Conservation (phyloP, 2,113 vertebrate genomes). For the Mohoua ochrocephala region DNA sequence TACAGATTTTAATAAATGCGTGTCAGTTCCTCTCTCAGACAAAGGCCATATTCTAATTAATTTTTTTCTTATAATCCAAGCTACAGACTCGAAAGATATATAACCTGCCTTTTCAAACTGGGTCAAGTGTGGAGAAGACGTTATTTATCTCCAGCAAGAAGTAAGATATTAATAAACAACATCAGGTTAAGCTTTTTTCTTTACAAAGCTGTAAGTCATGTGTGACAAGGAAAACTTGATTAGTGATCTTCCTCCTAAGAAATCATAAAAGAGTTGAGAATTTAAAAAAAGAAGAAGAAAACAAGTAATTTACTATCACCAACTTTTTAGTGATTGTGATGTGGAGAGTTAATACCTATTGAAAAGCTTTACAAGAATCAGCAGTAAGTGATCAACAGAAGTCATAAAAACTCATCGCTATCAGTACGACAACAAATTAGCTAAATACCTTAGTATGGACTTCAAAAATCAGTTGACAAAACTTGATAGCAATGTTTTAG, state of each 20-base stretch:
- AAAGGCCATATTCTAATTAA: slow-evolving; percentile 65
- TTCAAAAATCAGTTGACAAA: neutral
- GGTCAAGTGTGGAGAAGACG: slow-evolving; percentile 49
- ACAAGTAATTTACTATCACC: neutral
- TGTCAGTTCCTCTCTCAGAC: slow-evolving; percentile 58
- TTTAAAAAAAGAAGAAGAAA: neutral
- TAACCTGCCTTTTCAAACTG: slow-evolving; percentile 41
- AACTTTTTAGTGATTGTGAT: neutral
- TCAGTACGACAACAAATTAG: neutral
- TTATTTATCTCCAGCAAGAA: neutral
- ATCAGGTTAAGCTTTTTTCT: neutral
- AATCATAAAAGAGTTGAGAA: neutral
- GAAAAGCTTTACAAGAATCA: neutral
- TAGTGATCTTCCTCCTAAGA: neutral
- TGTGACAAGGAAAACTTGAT: neutral
- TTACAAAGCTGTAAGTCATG: neutral
- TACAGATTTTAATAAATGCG: slow-evolving; percentile 63
- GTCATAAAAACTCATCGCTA: neutral
- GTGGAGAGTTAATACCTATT: neutral
- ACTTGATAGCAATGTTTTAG: neutral
- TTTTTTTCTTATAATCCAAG: slow-evolving; percentile 60
- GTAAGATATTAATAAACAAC: slow-evolving; percentile 2
- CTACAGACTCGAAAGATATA: slow-evolving; percentile 46
- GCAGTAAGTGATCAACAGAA: neutral
- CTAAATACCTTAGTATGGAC: neutral